Percentiles rank a stretch among this genome's conserved stretches.
Conservation (phyloP, 2,113 vertebrate genomes). For the Lepidothrix coronata region DNA sequence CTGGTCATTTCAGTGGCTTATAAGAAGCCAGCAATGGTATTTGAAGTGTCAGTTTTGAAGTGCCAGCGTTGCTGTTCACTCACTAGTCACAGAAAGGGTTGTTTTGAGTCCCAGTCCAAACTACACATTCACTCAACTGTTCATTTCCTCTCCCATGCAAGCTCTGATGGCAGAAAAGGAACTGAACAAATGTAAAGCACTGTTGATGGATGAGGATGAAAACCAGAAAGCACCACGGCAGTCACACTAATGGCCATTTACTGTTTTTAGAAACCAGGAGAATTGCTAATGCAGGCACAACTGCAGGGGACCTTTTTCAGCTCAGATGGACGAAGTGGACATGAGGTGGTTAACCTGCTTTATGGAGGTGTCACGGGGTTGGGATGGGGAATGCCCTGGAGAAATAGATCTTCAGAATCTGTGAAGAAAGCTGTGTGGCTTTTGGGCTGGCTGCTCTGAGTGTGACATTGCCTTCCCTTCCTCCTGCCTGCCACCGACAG, state of each 20-base stretch:
- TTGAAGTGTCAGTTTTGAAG: background rate
- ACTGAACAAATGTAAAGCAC: background rate
- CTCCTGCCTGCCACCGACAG: background rate
- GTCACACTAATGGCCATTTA: background rate
- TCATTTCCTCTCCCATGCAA: constrained; percentile 13
- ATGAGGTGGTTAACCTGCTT: background rate
- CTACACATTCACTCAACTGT: background rate
- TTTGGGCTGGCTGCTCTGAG: background rate
- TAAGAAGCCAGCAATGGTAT: background rate
- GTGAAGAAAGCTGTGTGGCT: background rate
- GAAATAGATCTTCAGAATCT: background rate
- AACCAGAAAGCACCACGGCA: background rate
- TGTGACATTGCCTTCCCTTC: background rate
- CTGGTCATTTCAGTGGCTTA: background rate
- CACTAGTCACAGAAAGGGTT: background rate
- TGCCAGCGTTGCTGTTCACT: background rate
- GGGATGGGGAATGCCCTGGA: background rate
- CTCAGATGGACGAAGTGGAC: background rate
- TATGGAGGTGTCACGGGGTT: background rate
- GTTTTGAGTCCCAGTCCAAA: background rate
- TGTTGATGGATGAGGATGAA: constrained; percentile 16
- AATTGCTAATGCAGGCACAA: background rate
- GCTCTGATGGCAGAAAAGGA: constrained; percentile 13
- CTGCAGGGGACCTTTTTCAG: background rate
- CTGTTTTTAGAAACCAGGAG: background rate